These are phyloP conservation scores for Apoda limacodes DNA, from an alignment of 2,888 invertebrate species.

Conservation along the genomic window DNA sequence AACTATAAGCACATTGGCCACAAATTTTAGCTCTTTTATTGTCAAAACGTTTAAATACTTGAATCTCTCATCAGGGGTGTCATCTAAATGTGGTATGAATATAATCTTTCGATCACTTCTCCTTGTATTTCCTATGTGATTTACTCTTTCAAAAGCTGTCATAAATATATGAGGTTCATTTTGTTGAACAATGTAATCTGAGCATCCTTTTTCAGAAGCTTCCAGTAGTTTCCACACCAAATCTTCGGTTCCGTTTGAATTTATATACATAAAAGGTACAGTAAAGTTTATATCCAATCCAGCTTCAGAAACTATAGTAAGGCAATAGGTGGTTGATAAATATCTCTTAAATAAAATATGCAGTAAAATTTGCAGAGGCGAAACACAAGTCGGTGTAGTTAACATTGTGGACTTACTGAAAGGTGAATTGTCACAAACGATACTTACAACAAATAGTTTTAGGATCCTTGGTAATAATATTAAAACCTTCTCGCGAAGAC, in stretches of 20 bases:
- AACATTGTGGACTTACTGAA: neutral
- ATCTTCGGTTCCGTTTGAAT: constrained; percentile 24
- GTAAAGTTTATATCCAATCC: constrained; percentile 25
- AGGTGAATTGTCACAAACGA: no score
- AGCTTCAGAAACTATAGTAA: constrained; percentile 40
- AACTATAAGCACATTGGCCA: constrained; percentile 44
- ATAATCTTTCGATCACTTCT: constrained; percentile 56
- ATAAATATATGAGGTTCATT: constrained; percentile 43
- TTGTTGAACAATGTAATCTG: constrained; percentile 51
- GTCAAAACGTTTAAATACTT: constrained; percentile 34
- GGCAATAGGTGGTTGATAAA: constrained; percentile 38
- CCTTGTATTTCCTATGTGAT: constrained; percentile 41
- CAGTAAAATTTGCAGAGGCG: constrained; percentile 41
- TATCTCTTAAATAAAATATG: constrained; percentile 36
- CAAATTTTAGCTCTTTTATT: constrained; percentile 35
- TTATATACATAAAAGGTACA: constrained; percentile 28
- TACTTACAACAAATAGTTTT: no score
- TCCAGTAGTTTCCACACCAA: constrained; percentile 31
- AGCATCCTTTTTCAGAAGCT: constrained; percentile 56
- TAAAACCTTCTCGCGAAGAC: no score
- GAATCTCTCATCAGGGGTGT: no score
- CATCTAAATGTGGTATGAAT: constrained; percentile 46
- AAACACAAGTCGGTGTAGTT: constrained; percentile 8
- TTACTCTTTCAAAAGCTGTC: constrained; percentile 41
- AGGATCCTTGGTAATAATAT: no score